Percentiles rank a stretch among this genome's conserved stretches.
These are phyloP conservation scores for Halesus radiatus DNA, from an alignment of 1,140 invertebrate genomes.

Conservation along the genomic window DNA sequence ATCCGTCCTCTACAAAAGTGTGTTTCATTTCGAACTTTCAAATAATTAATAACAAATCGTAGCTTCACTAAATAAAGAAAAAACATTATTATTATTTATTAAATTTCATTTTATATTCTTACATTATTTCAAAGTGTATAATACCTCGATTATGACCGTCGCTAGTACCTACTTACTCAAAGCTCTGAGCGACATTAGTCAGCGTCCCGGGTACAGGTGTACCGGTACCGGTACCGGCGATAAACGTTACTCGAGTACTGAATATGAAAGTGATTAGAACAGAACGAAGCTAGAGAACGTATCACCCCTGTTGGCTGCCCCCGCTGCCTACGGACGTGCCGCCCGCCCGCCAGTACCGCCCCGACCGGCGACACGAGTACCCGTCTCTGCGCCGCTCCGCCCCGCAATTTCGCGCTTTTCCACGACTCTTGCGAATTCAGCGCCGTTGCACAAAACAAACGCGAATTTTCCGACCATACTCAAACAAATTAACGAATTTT, in stretches of 20 bases:
- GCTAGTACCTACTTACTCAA: too few species aligned
- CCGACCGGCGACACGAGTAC: neutral
- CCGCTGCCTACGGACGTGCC: neutral
- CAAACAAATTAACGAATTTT: neutral
- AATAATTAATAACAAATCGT: too few species aligned
- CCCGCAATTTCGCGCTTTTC: slow-evolving; percentile 38
- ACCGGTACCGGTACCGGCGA: neutral
- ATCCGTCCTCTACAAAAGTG: too few species aligned
- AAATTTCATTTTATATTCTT: too few species aligned
- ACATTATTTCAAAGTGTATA: too few species aligned
- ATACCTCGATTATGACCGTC: too few species aligned
- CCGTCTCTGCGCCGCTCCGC: slow-evolving; percentile 24
- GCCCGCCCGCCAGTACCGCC: slow-evolving; percentile 22
- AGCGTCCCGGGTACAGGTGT: neutral
- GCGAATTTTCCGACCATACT: slow-evolving; percentile 4
- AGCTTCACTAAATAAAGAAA: too few species aligned
- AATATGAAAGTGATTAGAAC: slow-evolving; percentile 34
- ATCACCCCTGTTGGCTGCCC: neutral
- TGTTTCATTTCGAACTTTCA: too few species aligned
- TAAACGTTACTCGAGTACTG: slow-evolving; percentile 13
- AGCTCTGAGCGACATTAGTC: neutral
- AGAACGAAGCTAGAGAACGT: neutral
- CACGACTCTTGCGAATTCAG: slow-evolving; percentile 17
- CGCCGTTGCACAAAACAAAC: slow-evolving; percentile 4
- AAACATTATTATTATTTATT: too few species aligned